Evolutionary conservation across 2,797 vertebrate genomes (phyloP), one percentile per base, ranked within the genome.

Genomic region (Urophycis tenuis): DNA sequence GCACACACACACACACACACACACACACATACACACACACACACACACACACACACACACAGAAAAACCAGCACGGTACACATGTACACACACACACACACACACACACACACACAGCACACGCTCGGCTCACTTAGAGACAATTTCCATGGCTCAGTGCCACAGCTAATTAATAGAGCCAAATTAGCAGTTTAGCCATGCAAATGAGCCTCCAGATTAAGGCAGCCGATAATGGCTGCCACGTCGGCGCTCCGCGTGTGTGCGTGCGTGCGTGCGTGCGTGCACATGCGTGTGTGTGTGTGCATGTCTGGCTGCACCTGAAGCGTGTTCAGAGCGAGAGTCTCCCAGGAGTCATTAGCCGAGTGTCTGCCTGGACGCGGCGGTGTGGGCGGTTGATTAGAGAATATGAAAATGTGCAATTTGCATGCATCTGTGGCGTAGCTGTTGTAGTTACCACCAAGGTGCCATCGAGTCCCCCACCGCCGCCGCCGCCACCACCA

Each of bases 151-250:
- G 84, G 83, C 79, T 34, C 72, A 14, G 60, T 12, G 81, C 81
- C 84, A 80, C n/a, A 75, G 75, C 70, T 82, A 83, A 88, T 90
- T 82, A 86, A 80, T 73, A 75, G 64, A 83, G 81, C 80, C 81
- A 87, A 88, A 86, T 89, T 79, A 89, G 85, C 73, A 3, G 74
- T 3, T 84, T 83, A 85, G 77, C 78, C 73, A 85, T 88, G 88
- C 80, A 87, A 89, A 91, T 86, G 79, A 89, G 77, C 30, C 33
- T 31, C 17, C 77, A 78, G 84, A 87, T 89, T 82, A n/a, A n/a
- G n/a, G n/a, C n/a, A n/a, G n/a, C n/a, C 81, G 79, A 86, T 32
- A 32, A 14, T 80, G 73, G 77, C 79, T 60, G 53, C 53, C 19
- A 60, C 53, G 53, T 60, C 53, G 9, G 53, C 53, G n/a, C 19